Conservation (phyloP, 2,888 invertebrate species). For the Yponomeuta malinellus region DNA sequence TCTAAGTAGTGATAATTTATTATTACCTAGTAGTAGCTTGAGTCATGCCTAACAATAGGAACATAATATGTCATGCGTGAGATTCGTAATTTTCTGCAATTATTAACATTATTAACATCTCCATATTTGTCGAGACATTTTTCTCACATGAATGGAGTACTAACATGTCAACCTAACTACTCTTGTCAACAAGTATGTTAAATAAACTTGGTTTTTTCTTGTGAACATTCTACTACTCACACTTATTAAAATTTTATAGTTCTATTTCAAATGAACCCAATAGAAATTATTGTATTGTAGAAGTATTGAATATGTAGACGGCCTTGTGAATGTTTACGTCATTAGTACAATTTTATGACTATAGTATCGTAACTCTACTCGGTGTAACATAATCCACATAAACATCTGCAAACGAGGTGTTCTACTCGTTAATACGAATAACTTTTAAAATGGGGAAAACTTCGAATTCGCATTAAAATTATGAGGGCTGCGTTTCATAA, state of each 20-base stretch:
- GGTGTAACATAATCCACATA: too few relatives aligned
- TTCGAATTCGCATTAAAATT: too few relatives aligned
- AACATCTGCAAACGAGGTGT: too few relatives aligned
- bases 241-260: too few relatives aligned
- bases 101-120: slow-evolving; percentile 11
- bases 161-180: slow-evolving; percentile 3
- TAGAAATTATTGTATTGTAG: too few relatives aligned
- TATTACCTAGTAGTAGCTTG: neutral
- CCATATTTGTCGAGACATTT: slow-evolving; percentile 19
- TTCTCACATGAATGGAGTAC: slow-evolving; percentile 19
- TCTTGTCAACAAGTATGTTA: neutral
- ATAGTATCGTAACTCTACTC: neutral
- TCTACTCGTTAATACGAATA: too few relatives aligned
- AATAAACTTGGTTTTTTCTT: neutral
- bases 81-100: neutral
- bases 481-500: too few relatives aligned
- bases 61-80: neutral
- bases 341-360: neutral
- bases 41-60: neutral
- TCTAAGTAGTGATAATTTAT: neutral
- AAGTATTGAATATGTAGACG: neutral
- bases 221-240: neutral
- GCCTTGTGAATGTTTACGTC: neutral
- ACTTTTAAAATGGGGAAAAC: too few relatives aligned
- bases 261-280: too few relatives aligned